Conservation (phyloP, 2,888 invertebrate species). For the Yponomeuta plumbellus region DNA sequence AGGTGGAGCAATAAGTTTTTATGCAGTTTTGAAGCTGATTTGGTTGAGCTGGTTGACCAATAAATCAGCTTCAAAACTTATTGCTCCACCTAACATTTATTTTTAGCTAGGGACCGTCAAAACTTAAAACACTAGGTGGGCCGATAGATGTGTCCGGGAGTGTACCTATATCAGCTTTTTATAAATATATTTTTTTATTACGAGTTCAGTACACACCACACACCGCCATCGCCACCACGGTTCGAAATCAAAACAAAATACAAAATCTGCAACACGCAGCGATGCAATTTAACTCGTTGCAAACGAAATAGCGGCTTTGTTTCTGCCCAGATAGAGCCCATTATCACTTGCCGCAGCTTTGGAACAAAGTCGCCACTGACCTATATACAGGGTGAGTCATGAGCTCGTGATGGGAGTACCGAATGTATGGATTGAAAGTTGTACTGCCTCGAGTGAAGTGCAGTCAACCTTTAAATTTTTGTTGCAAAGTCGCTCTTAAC, state of each 20-base stretch:
- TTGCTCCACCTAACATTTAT: too few relatives aligned
- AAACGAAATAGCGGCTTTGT: neutral
- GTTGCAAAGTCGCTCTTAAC: too few relatives aligned
- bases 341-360: neutral
- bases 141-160: too few relatives aligned
- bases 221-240: constrained; percentile 1
- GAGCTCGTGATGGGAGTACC: constrained; percentile 7
- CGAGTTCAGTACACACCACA: neutral
- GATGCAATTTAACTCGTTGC: neutral
- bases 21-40: too few relatives aligned
- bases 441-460: neutral
- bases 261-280: neutral
- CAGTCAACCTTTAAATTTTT: too few relatives aligned
- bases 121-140: too few relatives aligned
- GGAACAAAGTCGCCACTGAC: constrained; percentile 10
- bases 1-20: too few relatives aligned
- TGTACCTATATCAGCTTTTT: too few relatives aligned
- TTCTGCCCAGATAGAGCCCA: neutral
- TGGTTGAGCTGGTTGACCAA: too few relatives aligned
- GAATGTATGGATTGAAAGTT: constrained; percentile 1
- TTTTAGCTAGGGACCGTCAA: too few relatives aligned
- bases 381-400: constrained; percentile 14
- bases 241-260: constrained; percentile 10
- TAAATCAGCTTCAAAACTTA: too few relatives aligned
- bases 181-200: too few relatives aligned